These are phyloP conservation scores for Portevinia maculata DNA, from an alignment of 2,888 invertebrate species.

Conservation along the genomic window DNA sequence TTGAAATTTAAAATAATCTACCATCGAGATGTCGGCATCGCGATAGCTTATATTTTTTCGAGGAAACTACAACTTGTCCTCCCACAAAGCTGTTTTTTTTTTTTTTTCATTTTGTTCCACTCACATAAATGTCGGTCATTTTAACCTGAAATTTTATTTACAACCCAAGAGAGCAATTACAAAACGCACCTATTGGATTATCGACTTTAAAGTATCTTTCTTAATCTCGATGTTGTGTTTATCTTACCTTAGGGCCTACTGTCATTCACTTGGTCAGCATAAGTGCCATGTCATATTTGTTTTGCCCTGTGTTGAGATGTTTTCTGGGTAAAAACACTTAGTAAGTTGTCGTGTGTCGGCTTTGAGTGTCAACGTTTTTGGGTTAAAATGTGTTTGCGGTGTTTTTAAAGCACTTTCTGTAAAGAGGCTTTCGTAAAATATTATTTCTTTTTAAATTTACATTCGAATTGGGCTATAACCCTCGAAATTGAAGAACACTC, in stretches of 20 bases:
- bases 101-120: not conserved
- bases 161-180: conserved; percentile 44
- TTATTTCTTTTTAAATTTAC: conserved; percentile 28
- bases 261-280: conserved; percentile 51
- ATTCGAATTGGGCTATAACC: conserved; percentile 36
- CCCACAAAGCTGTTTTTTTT: conserved; percentile 37
- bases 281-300: conserved; percentile 60
- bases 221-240: conserved; percentile 40
- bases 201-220: conserved; percentile 50
- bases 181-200: conserved; percentile 59
- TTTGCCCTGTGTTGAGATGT: conserved; percentile 32
- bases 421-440: conserved; percentile 28
- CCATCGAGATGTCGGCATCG: conserved; percentile 3
- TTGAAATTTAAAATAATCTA: conserved; percentile 49
- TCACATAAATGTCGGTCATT: conserved; percentile 54
- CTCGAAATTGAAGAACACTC: conserved; percentile 8
- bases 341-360: conserved; percentile 2
- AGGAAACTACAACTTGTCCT: conserved; percentile 49
- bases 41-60: conserved; percentile 15
- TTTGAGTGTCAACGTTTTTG: conserved; percentile 4
- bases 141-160: conserved; percentile 55
- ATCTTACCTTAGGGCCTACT: conserved; percentile 49
- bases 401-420: conserved; percentile 22
- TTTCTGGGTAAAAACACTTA: conserved; percentile 62
- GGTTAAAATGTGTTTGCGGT: conserved; percentile 31